Evolutionary conservation across 2,888 invertebrate genomes (phyloP).

Genomic region (Athrips mouffetella): DNA sequence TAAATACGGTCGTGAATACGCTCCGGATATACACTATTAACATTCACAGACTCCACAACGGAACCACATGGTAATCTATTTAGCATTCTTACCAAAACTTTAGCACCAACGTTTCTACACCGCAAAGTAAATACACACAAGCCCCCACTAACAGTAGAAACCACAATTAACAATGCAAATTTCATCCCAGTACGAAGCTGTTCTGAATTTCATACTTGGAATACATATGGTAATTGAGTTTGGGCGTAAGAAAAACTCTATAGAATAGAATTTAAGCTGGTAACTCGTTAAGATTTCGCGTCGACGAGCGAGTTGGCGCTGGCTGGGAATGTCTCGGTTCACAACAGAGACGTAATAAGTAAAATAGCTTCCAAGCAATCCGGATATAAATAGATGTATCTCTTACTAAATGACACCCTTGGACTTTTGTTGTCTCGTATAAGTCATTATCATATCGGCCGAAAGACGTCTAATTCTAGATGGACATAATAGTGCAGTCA

Average conservation of each 20-base stretch:
- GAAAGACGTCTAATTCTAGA: no score
- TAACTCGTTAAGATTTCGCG: constrained; percentile 43
- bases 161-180: constrained; percentile 77
- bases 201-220: constrained; percentile 69
- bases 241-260: constrained; percentile 54
- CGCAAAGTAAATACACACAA: constrained; percentile 24
- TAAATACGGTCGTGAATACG: not conserved
- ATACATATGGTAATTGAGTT: constrained; percentile 69
- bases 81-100: constrained; percentile 10
- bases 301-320: constrained; percentile 6
- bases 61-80: constrained; percentile 6
- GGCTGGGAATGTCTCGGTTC: constrained; percentile 11
- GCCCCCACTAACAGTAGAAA: constrained; percentile 34
- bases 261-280: constrained; percentile 35
- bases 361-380: no score
- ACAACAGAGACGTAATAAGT: not conserved
- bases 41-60: constrained; percentile 9
- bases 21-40: constrained; percentile 2
- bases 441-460: no score
- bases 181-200: constrained; percentile 50
- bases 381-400: no score
- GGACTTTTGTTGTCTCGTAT: no score
- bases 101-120: constrained; percentile 2
- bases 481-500: no score
- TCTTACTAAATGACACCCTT: no score